A percentile compares a stretch with the other conserved stretches of the same genome.
phyloP scores from a whole-genome alignment of 2,888 invertebrate genomes.

The Epinotia bilunana region DNA sequence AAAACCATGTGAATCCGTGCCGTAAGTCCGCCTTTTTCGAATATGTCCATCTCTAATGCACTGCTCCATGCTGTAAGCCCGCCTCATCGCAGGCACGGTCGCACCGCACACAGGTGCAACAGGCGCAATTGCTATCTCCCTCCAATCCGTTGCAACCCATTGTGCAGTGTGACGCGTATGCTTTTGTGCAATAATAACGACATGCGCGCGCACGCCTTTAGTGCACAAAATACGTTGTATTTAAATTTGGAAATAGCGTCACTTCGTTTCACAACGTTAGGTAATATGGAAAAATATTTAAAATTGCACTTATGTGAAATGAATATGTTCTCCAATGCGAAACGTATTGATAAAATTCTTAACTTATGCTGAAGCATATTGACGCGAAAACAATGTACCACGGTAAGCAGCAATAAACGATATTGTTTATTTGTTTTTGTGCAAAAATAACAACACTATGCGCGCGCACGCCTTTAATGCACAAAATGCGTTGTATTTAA shows the following conservation, averaged over 20 bases:
- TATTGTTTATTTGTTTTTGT: too few species aligned
- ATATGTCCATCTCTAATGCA: background rate
- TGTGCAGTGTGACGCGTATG: background rate
- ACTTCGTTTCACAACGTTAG: background rate
- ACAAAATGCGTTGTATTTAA: background rate
- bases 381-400: too few species aligned
- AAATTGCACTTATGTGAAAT: too few species aligned
- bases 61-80: background rate
- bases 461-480: background rate
- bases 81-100: background rate
- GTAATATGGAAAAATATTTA: background rate
- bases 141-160: too few species aligned
- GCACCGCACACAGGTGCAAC: too few species aligned
- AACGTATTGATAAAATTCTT: too few species aligned
- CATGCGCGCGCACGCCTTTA: background rate
- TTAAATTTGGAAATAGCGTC: background rate
- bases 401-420: too few species aligned
- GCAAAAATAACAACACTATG: background rate
- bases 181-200: conserved; percentile 2
- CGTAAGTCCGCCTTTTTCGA: too few species aligned
- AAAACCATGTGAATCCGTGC: too few species aligned
- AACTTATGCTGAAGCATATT: too few species aligned
- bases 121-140: background rate
- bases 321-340: too few species aligned
- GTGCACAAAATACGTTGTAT: background rate